Conservation (phyloP, 2,113 vertebrate species). For the Porphyrio hochstetteri region DNA sequence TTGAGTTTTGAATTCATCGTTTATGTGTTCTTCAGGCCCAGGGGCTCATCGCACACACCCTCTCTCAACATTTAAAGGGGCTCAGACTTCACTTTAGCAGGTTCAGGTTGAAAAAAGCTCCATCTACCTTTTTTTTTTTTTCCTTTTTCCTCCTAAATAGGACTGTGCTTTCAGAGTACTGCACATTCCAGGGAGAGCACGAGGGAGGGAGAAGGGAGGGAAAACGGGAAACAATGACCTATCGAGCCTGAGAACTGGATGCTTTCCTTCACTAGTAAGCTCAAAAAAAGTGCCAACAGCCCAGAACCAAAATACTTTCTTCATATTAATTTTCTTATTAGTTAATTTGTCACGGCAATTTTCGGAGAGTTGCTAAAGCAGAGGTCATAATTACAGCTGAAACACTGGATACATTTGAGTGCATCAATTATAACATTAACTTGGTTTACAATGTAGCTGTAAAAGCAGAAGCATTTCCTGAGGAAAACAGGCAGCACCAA, state of each 20-base stretch:
- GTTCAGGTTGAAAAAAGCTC: background rate
- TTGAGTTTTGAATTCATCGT: background rate
- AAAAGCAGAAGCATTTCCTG: constrained; percentile 4
- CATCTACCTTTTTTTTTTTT: background rate
- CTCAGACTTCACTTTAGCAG: background rate
- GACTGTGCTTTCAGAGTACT: background rate
- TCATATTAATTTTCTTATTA: constrained; percentile 53
- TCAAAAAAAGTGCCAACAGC: background rate
- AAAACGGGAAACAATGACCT: background rate
- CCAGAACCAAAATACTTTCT: constrained; percentile 47
- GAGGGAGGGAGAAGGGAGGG: background rate
- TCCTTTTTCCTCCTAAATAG: background rate
- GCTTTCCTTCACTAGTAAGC: background rate
- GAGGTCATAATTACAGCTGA: constrained; percentile 45
- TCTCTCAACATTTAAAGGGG: background rate
- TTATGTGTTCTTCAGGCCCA: background rate
- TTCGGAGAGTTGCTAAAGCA: constrained; percentile 32
- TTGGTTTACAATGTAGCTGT: background rate
- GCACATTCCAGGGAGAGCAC: background rate
- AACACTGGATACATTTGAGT: constrained; percentile 15
- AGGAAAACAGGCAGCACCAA: background rate
- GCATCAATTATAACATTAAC: constrained; percentile 49
- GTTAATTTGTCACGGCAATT: constrained; percentile 56
- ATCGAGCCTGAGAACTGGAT: background rate
- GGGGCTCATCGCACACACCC: background rate